Evolutionary conservation across 1,140 invertebrate species (phyloP), one percentile per base, ranked within the genome.

Genomic region (Pachypsylla venusta): DNA sequence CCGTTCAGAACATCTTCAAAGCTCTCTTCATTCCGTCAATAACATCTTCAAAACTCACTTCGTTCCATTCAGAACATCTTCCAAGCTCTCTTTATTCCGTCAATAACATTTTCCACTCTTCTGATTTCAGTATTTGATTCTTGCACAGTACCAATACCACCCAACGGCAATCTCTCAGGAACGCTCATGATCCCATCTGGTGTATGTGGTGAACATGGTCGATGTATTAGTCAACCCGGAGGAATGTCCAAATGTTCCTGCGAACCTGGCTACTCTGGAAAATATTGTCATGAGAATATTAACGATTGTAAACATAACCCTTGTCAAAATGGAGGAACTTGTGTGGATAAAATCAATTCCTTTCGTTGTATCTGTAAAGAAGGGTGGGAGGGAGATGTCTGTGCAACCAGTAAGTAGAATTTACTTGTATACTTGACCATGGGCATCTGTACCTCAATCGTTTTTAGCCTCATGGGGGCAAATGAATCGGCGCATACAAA

Each of bases 311-410:
- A 81, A 40, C 76, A 77, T 5, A 80, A 80, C 65, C 83, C 83
- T 1, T 90, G 87, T 64, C 70, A 82, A 59, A 85, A 85, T 64
- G 84, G 84, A 1, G 82, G 81, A 14, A 80, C 79, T 3, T 89
- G 85, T 68, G 78, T 84, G 1, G 85, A 89, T 66, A 73, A 79
- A 62, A 75, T 87, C 16, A 85, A 87, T 68, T 81, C 78, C 0
- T 91, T 84, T 69, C 77, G 84, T 58, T 93, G 89, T 68, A 79
- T 82, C 42, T 93, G 89, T 69, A 71, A 75, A 57, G 79, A 81
- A 63, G 80, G 80, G 12, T 82, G 79, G 79, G 76, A 75, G 62
- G 80, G 80, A 1, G 77, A 80, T 40, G 68, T 79, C n/a, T 81
- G 79, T 62, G 78, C 77, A 62, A 76, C 79, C 73, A 78, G 80